Evolutionary conservation across 1,140 invertebrate genomes (phyloP), one percentile per base, ranked within the genome.

Genomic region (Drosophila sucinea): DNA sequence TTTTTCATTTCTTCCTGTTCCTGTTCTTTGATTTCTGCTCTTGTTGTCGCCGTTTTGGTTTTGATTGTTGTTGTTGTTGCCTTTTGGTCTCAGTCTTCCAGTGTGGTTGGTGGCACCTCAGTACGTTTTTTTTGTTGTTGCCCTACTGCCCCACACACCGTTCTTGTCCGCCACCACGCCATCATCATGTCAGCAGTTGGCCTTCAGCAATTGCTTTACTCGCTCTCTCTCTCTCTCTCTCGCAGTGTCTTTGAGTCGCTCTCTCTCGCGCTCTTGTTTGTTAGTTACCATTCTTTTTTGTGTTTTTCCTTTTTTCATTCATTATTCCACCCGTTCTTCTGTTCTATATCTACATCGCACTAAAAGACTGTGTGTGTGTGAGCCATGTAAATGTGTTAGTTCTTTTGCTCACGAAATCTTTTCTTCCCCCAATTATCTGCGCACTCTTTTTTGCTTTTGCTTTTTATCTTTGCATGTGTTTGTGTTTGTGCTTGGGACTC

Each of bases 101-200:
- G 23, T 51, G 23, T 51, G 44, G 44, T 51, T 51, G 44, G 44
- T 51, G 44, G 44, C 44, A 51, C 44, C 44, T 51, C 44, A 27
- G 44, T 51, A 51, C 44, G 25, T 3, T 51, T 47, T 63, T 17
- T 41, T 7, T 35, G 17, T 17, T 17, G 58, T 82, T 86, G 83
- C 77, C 83, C 83, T 86, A 86, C 83, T 86, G 83, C 83, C 83
- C 83, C 82, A 86, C 83, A 86, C 82, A 86, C 82, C 81, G 47
- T 62, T 57, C 58, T 63, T 56, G 33, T 74, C 57, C 23, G 47
- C 66, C 38, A 54, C 25, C 47, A 35, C 35, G n/a, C 6, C 44
- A 51, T 51, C 44, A 51, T 51, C 58, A 58, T 58, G 40, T 29
- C 56, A 67, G 68, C 40, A 44, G 60, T 76, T 86, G 79, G 79